Conservation (phyloP, 2,797 vertebrate species). For the Acrossocheilus wenchowensis region DNA sequence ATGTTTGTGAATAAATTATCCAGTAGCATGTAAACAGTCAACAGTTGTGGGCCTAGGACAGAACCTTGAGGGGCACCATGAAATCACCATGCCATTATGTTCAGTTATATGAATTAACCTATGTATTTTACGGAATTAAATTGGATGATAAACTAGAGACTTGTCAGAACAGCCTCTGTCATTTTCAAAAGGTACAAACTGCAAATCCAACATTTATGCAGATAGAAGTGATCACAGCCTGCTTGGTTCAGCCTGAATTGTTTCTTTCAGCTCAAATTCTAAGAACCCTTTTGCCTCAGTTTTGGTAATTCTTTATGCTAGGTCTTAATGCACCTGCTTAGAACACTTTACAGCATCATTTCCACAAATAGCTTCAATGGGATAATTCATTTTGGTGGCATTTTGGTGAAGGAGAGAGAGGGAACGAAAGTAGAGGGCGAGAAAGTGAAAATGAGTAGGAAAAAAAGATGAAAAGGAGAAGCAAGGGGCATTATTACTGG, state of each 20-base stretch:
- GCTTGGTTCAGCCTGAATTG: background rate
- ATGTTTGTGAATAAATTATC: background rate
- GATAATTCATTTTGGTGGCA: background rate
- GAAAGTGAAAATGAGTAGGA: background rate
- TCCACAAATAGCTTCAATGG: background rate
- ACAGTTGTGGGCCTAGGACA: background rate
- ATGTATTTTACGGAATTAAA: background rate
- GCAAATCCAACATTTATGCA: background rate
- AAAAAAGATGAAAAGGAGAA: background rate
- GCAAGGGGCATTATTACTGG: background rate
- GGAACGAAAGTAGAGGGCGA: background rate
- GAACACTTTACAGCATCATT: background rate
- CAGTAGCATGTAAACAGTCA: background rate
- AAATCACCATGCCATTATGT: background rate
- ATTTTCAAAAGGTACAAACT: background rate
- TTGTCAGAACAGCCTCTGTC: background rate
- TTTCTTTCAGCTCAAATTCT: background rate
- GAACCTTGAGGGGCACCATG: background rate
- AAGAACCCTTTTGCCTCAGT: constrained; percentile 1
- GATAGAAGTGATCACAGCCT: background rate
- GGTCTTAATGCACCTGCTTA: background rate
- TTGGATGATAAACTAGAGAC: background rate
- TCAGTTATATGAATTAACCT: background rate
- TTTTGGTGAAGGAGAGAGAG: constrained; percentile 2
- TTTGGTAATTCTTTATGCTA: background rate